Base-by-base conservation (phyloP, 2,888 invertebrate species). In the Ichneumoninae sp. region DNA sequence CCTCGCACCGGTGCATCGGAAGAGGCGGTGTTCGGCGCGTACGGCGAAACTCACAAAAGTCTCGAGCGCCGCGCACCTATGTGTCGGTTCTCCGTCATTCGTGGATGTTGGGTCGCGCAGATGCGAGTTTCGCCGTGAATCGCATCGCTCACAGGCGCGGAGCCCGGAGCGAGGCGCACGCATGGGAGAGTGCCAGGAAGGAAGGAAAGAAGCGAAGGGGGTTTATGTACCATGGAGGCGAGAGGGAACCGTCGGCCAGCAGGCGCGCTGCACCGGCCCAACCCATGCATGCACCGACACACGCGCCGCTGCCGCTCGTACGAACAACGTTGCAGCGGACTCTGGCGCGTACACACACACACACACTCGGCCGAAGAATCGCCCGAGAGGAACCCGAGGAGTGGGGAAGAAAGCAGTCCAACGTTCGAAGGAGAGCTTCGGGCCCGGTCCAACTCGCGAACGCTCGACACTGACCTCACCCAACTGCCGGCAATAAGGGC, bases 381-480 rank as follows among this genome's bases (percentile, higher is more conserved):
- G 75, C 36, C 60, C 4, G 47, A 33, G 44, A 72, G 65, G 65
- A 26, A 57, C 40, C 40, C 16, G 10, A 22, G 26, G 6, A 22
- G 22, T 13, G 26, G 22, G 68, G 22, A 47, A 6, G 75, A n/a
- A 57, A 44, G 50, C 60, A 88, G 87, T 87, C 87, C 88, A 89
- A 88, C 86, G 87, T 84, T 85, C 87, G 87, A 76, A 84, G 87
- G 74, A 84, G 88, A 79, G 84, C 86, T 87, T 85, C 86, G 90
- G 93, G 92, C 93, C 93, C 92, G 93, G 92, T 92, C 93, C 93
- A 92, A 93, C 91, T 89, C 91, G 91, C 91, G 89, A 91, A 91
- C 89, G 90, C 89, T 90, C 93, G 91, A 91, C 93, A 93, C 92
- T 93, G 93, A 93, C 93, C 93, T 93, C 93, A 92, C 92, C 92